phyloP scores from a whole-genome alignment of 2,888 invertebrate species.

The Troides oblongomaculatus region DNA sequence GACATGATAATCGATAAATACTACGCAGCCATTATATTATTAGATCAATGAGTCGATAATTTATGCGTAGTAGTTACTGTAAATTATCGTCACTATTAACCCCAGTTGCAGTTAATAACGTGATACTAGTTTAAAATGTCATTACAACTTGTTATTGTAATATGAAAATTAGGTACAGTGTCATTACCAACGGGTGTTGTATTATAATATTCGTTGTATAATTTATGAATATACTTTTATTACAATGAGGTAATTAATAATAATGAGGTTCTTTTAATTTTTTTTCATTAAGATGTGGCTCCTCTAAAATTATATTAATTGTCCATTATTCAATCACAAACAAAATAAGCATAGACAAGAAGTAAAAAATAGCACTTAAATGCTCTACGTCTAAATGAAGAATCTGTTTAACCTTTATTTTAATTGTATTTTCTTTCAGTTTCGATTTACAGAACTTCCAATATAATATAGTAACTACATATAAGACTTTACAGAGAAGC shows the following conservation, averaged over 20 bases:
- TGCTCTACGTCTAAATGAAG: no score
- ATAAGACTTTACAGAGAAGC: no score
- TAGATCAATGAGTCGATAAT: slow-evolving; percentile 29
- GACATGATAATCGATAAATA: slow-evolving; percentile 56
- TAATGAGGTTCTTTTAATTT: neutral
- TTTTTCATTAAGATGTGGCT: neutral
- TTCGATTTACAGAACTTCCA: no score
- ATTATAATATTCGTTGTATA: slow-evolving; percentile 8
- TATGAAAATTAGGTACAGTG: slow-evolving; percentile 25
- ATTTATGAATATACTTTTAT: neutral
- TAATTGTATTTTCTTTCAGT: no score
- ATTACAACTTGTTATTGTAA: slow-evolving; percentile 11
- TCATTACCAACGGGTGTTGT: slow-evolving; percentile 24
- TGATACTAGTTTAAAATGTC: slow-evolving; percentile 20
- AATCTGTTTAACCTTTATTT: no score
- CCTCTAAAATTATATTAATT: neutral
- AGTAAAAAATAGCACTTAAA: no score
- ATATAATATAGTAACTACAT: no score
- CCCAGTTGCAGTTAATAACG: slow-evolving; percentile 8
- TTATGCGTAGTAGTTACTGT: slow-evolving; percentile 1
- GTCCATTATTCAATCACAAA: no score
- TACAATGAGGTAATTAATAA: neutral
- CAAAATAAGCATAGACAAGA: no score
- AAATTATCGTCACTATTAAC: slow-evolving; percentile 12
- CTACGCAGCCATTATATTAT: slow-evolving; percentile 42